Evolutionary conservation across 2,888 invertebrate species (phyloP).

Genomic region (Lottia gigantea): DNA sequence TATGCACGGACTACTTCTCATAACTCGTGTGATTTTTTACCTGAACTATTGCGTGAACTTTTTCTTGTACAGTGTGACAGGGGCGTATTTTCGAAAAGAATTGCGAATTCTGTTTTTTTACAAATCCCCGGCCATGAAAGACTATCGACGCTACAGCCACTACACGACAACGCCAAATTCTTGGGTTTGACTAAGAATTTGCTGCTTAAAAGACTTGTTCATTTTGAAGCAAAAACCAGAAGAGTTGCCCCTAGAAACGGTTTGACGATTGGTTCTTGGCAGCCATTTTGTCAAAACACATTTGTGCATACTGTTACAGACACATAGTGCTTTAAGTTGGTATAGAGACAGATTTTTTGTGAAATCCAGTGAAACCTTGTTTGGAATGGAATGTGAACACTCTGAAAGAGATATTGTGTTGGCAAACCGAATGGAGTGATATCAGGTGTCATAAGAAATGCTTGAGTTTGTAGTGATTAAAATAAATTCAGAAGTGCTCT

Average conservation of each 20-base stretch:
- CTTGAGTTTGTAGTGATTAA: too few species aligned
- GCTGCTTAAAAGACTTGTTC: conserved; percentile 4
- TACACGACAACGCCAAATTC: conserved; percentile 46
- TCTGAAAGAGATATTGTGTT: too few species aligned
- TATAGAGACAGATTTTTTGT: too few species aligned
- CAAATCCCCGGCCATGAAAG: conserved; percentile 26
- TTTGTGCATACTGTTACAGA: too few species aligned
- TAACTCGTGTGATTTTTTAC: conserved; percentile 58
- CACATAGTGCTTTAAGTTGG: too few species aligned
- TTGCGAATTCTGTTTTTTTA: conserved; percentile 49
- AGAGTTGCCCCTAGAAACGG: background rate
- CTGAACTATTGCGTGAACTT: conserved; percentile 63
- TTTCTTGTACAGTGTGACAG: conserved; percentile 60
- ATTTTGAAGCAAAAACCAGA: background rate
- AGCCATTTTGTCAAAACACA: too few species aligned
- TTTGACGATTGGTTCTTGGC: too few species aligned
- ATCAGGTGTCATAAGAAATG: too few species aligned
- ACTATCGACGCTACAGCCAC: conserved; percentile 7
- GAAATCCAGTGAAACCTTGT: too few species aligned
- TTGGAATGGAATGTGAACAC: too few species aligned
- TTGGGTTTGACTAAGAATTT: conserved; percentile 34
- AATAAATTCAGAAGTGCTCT: too few species aligned
- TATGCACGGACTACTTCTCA: conserved; percentile 39
- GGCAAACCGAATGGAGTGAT: too few species aligned
- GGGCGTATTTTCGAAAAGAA: conserved; percentile 59